phyloP scores from a whole-genome alignment of 2,888 invertebrate species.

The Xiphydria camelus region DNA sequence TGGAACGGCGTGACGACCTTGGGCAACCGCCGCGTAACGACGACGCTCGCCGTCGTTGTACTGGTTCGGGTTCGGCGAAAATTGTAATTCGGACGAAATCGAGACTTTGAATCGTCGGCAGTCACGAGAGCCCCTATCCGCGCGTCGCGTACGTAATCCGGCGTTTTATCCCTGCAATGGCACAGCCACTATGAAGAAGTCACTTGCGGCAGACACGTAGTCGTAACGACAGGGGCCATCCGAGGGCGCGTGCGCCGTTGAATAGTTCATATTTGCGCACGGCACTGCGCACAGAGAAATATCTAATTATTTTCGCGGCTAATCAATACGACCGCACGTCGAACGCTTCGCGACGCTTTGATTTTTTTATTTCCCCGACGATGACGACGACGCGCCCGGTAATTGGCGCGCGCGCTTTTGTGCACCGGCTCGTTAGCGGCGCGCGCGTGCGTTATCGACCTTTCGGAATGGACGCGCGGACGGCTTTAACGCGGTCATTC shows the following conservation, averaged over 20 bases:
- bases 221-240: too few species aligned
- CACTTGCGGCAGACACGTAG: too few species aligned
- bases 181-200: too few species aligned
- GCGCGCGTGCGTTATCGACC: constrained; percentile 17
- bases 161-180: too few species aligned
- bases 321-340: neutral
- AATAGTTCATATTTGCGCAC: constrained; percentile 10
- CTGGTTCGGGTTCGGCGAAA: too few species aligned
- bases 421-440: constrained; percentile 25
- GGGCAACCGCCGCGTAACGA: too few species aligned
- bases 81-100: too few species aligned
- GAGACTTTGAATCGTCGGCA: too few species aligned
- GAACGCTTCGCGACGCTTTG: neutral
- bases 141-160: too few species aligned
- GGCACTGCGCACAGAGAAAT: constrained; percentile 3
- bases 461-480: neutral
- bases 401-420: constrained; percentile 25
- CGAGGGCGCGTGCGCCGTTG: constrained; percentile 8
- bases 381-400: constrained; percentile 6
- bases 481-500: neutral
- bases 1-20: constrained; percentile 1
- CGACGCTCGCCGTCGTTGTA: too few species aligned
- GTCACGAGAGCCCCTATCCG: too few species aligned
- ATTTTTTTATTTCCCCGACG: neutral
- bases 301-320: constrained; percentile 2